Base-by-base conservation (phyloP, 1,140 invertebrate genomes). In the Drosophila burlai region DNA sequence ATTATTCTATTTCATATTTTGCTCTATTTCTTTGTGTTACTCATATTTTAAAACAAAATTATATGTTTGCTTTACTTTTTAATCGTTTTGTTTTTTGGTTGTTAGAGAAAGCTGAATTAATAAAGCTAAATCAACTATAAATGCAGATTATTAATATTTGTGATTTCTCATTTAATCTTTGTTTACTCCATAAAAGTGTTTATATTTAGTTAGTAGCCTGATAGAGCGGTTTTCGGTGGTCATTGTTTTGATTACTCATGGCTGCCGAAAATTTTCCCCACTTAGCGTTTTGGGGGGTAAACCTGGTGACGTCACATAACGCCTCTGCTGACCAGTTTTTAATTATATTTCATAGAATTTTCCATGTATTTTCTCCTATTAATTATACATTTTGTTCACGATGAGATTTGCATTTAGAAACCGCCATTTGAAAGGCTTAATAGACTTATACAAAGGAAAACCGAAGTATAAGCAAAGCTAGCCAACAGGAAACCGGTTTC, bases 331-430 rank as follows among this genome's bases (percentile, higher is more conserved):
- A 62, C 65, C 38, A 57, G 64, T 66, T 78, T 57, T 34, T 38
- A 16, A 29, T 55, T 38, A 75, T 66, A 79, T 58, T 72, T 50
- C 36, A 55, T 63, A 50, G 58, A 81, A 64, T 58, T 65, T 75
- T 65, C 57, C 42, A 55, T 29, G 3, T 57, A 45, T 57, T 79
- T 71, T 71, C 55, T 59, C 62, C 42, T 42, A 69, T 50, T 45
- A 63, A 42, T 45, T 59, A 68, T 52, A 66, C 42, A 82, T 79
- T 61, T 46, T 50, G 45, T 47, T 57, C 10, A 45, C 54, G 34
- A 55, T 15, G 9, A 16, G 29, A 86, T 89, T 91, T 85, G 66
- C 66, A 89, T 91, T 81, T 81, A 80, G 74, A 75, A 89, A 86
- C 47, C 46, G 50, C 67, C 9, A 90, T 86, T 79, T 69, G 46